A percentile compares a stretch with the other conserved stretches of the same genome.
Conservation (phyloP, 2,888 invertebrate species). For the Melolontha melolontha region DNA sequence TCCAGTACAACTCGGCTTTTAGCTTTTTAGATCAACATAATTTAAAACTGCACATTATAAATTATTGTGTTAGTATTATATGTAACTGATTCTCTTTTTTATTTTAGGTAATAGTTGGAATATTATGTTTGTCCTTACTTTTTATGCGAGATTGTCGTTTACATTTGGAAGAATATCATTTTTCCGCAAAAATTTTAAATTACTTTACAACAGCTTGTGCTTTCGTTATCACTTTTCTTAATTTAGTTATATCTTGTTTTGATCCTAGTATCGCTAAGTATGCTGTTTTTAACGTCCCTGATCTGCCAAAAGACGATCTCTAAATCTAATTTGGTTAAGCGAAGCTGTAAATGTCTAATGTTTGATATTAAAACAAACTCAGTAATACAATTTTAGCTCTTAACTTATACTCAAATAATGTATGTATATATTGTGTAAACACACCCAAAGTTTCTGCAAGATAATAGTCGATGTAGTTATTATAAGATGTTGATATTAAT, state of each 20-base stretch:
- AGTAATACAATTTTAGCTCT: constrained; percentile 35
- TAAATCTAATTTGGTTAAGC: constrained; percentile 7
- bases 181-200: constrained; percentile 78
- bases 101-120: constrained; percentile 79
- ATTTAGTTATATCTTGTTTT: constrained; percentile 82
- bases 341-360: constrained; percentile 10
- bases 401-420: no score
- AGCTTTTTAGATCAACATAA: no score
- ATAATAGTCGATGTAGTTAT: no score
- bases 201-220: constrained; percentile 77
- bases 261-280: constrained; percentile 77
- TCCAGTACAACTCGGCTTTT: no score
- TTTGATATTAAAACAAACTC: not conserved
- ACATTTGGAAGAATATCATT: constrained; percentile 76
- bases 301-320: constrained; percentile 33
- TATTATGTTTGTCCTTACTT: constrained; percentile 79
- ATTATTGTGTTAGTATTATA: no score
- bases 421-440: no score
- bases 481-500: no score
- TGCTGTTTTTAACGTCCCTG: constrained; percentile 55
- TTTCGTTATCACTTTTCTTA: constrained; percentile 79
- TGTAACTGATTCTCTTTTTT: not conserved
- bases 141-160: constrained; percentile 82
- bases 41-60: no score
- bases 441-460: no score